Base-by-base conservation (phyloP, 2,888 invertebrate species). In the Scaptomyza tumidula region DNA sequence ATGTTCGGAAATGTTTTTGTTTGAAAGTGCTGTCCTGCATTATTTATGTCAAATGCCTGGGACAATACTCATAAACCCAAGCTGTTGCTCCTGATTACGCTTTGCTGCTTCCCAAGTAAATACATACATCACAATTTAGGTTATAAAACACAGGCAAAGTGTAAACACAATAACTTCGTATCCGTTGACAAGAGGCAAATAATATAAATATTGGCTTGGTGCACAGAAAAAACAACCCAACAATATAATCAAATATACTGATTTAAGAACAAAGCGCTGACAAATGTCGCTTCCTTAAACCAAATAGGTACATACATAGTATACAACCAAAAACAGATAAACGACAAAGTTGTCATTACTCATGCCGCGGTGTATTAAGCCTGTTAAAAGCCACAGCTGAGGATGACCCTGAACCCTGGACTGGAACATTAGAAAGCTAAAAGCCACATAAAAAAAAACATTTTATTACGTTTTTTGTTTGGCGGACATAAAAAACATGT, bases 331-430 rank as follows among this genome's bases (percentile, higher is more conserved):
- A 61, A 61, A 65, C 63, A 66, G 70, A 74, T 74, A 55, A 65
- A 43, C 68, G 59, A 78, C 79, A 77, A 76, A 75, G 58, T 66
- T 79, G 76, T 68, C 82, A 79, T 80, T 80, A 82, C 70, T 75
- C 82, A 79, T 71, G 43, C 67, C 46, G 16, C 39, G 64, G 67
- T 69, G 71, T 68, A 58, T 68, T 77, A 62, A 73, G 62, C 45
- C 54, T 55, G 70, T 48, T 66, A 31, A 39, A 37, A 52, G 39
- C 39, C 59, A 19, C 68, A 46, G 59, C 66, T 11, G 39, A 46
- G 46, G 31, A 39, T 61, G 60, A 57, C 54, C 71, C 54, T 46
- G 54, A 27, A 46, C 11, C 14, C 49, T 52, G 49, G 24, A 33
- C 43, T 37, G n/a, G 27, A 5, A 33, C 35, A 56, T 56, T 49